Percentiles rank a stretch among this genome's conserved stretches.
Conservation (phyloP, 2,888 invertebrate species). For the Artemia sinica region DNA sequence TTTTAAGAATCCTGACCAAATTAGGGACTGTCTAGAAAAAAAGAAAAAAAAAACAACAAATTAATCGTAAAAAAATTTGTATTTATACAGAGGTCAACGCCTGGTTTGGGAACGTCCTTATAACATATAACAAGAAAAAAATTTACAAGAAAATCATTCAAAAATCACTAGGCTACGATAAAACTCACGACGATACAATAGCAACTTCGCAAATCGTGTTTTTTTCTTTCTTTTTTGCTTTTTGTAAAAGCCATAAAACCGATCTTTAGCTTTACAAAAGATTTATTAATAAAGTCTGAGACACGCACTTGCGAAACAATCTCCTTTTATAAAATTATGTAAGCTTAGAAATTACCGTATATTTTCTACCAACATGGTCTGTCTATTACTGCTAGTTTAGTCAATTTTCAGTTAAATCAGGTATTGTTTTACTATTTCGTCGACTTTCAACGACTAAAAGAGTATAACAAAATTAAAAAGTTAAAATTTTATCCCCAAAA, state of each 20-base stretch:
- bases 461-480: neutral
- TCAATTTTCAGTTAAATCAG: neutral
- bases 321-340: no score
- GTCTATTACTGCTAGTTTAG: neutral
- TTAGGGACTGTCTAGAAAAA: constrained; percentile 79
- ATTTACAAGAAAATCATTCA: constrained; percentile 6
- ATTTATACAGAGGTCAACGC: neutral
- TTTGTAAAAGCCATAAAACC: no score
- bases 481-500: neutral
- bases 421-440: no score
- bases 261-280: no score
- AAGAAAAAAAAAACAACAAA: no score
- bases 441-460: neutral
- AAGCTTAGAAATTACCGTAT: no score
- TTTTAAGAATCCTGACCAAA: constrained; percentile 92
- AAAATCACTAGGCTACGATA: neutral
- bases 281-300: no score
- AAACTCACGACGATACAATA: neutral
- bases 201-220: neutral
- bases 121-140: constrained; percentile 31
- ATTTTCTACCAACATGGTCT: no score
- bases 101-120: constrained; percentile 15
- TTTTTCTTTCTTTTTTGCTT: neutral
- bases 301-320: no score
- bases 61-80: no score